These are phyloP conservation scores for Pyrrhosoma nymphula DNA, from an alignment of 2,888 invertebrate species.

Conservation along the genomic window DNA sequence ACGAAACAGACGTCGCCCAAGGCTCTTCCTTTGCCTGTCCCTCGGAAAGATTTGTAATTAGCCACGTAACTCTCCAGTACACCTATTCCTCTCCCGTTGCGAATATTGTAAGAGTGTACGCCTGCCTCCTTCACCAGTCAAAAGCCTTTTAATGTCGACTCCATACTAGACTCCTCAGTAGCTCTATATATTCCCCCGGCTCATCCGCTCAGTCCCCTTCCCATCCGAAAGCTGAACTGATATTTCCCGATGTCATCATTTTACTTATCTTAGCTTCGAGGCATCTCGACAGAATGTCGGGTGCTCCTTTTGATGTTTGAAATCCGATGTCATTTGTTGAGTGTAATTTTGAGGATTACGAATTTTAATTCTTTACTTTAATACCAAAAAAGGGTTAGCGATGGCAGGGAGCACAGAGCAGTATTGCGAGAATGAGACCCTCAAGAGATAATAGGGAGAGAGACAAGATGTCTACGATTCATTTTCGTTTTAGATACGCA, in stretches of 20 bases:
- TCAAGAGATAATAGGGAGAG: neutral
- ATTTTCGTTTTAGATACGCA: neutral
- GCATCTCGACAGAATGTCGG: neutral
- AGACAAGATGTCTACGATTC: neutral
- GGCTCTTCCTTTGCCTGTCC: neutral
- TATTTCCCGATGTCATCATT: neutral
- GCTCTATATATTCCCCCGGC: neutral
- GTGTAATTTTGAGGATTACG: neutral
- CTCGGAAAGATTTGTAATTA: neutral
- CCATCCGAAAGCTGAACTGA: neutral
- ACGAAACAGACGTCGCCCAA: neutral
- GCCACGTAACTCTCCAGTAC: neutral
- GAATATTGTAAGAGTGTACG: neutral
- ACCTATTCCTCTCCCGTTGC: neutral
- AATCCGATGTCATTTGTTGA: neutral
- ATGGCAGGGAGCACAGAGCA: neutral
- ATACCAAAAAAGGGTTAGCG: neutral
- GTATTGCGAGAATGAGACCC: neutral
- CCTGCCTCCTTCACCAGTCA: neutral
- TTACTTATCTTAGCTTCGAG: neutral
- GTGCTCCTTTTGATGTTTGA: neutral
- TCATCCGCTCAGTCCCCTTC: neutral
- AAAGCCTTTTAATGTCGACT: neutral
- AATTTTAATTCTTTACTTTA: neutral
- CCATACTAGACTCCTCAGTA: neutral